Conservation (phyloP, 2,888 invertebrate genomes). For the Elmis aenea region DNA sequence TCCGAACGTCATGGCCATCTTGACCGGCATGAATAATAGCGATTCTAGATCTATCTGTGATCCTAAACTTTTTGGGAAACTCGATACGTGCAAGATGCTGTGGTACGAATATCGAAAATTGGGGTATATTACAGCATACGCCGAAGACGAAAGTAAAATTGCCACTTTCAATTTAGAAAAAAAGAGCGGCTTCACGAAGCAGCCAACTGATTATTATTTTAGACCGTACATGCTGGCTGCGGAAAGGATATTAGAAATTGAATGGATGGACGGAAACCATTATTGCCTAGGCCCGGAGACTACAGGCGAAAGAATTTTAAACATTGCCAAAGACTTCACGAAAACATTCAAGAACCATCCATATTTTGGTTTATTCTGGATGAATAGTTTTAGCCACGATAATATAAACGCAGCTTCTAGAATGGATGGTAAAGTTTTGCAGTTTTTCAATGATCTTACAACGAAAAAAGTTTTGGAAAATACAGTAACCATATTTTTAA, state of each 20-base stretch:
- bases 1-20: conserved; percentile 80
- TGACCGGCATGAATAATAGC: conserved; percentile 59
- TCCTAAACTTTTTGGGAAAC: conserved; percentile 50
- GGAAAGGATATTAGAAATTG: conserved; percentile 47
- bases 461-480: conserved; percentile 56
- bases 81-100: conserved; percentile 68
- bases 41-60: conserved; percentile 50
- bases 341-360: conserved; percentile 56
- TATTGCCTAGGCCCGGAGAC: conserved; percentile 57
- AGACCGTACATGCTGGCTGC: conserved; percentile 68
- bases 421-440: conserved; percentile 59
- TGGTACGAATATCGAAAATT: conserved; percentile 70
- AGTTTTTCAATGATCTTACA: conserved; percentile 57
- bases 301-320: conserved; percentile 63
- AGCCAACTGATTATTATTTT: conserved; percentile 79
- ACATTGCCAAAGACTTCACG: conserved; percentile 65
- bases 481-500: conserved; percentile 67
- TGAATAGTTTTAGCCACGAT: conserved; percentile 74
- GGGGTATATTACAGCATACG: conserved; percentile 75
- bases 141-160: conserved; percentile 68
- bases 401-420: conserved; percentile 61
- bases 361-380: conserved; percentile 77
- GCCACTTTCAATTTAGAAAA: conserved; percentile 73
- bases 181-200: conserved; percentile 60
- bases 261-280: conserved; percentile 27